Base-by-base conservation (phyloP, 1,140 invertebrate species). In the Olivierus martensii region DNA sequence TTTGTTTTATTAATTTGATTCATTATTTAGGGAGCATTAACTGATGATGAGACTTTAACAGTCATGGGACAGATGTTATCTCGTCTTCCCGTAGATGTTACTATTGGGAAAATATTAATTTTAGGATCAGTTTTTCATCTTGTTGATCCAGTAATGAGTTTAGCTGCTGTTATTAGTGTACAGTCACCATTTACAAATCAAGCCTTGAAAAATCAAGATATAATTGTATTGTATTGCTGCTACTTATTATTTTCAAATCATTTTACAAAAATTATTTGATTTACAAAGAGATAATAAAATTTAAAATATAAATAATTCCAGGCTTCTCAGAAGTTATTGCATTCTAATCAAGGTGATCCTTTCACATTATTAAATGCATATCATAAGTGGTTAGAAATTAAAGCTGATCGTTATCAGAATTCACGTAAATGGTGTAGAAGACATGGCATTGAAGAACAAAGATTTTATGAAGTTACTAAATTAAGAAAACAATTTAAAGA, bases 391-490 rank as follows among this genome's bases (percentile, higher is more conserved):
- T 69, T 95, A 17, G 75, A 81, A 61, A 73, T 85, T 12, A 91
- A 91, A 65, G 41, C 59, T 12, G 56, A 63, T 6, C 18, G 66
- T 14, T 65, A 51, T 12, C 54, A 64, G 53, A 71, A 70, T 11
- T 79, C 79, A 37, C 73, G 79, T 48, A 79, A 80, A 58, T 99
- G 93, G 93, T 93, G 90, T 62, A 79, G 75, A 60, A 76, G 82
- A 52, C 69, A 88, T 54, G 90, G 89, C 4, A 71, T 98, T 3
- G 92, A 98, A 69, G 93, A 98, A 65, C 92, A 97, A 66, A 73
- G 93, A 48, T 87, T 99, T 67, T 97, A 96, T 64, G 93, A 97
- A 72, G 84, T 94, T 62, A 91, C 83, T 0, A 97, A 97, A 75
- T 69, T 99, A 3, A 74, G 90, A 35, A 73, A 80, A 37, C 94